phyloP scores from a whole-genome alignment of 2,888 invertebrate genomes.

The Tetramorium bicarinatum region DNA sequence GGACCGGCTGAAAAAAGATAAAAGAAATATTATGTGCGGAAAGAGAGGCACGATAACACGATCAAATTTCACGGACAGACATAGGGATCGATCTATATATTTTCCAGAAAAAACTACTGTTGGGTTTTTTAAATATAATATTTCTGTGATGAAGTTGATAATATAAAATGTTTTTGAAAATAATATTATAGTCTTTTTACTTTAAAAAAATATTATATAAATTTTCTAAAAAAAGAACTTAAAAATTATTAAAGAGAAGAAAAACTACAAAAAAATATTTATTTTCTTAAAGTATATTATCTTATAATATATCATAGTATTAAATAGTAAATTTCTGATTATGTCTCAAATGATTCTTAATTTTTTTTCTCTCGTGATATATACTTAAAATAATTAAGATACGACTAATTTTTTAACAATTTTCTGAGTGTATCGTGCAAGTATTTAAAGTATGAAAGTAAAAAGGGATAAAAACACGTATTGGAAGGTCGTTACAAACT shows the following conservation, averaged over 20 bases:
- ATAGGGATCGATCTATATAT: background rate
- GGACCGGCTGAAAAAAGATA: slow-evolving; percentile 89
- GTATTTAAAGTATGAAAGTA: slow-evolving; percentile 16
- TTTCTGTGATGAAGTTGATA: background rate
- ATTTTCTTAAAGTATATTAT: background rate
- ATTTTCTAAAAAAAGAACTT: background rate
- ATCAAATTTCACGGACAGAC: slow-evolving; percentile 4
- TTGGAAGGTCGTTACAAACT: slow-evolving; percentile 45
- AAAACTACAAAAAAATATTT: background rate
- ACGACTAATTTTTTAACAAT: background rate
- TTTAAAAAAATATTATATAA: background rate
- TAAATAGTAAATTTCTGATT: slow-evolving; percentile 13
- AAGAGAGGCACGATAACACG: slow-evolving; percentile 49
- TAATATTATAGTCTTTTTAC: background rate
- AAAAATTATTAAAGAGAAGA: background rate
- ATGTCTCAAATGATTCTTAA: background rate
- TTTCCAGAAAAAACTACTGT: background rate
- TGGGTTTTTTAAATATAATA: slow-evolving; percentile 7
- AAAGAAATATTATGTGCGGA: slow-evolving; percentile 81
- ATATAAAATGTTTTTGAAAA: slow-evolving; percentile 6
- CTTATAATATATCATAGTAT: background rate
- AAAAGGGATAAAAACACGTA: slow-evolving; percentile 12
- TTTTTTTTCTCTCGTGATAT: background rate
- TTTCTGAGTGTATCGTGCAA: slow-evolving; percentile 2
- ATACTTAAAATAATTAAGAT: background rate